A percentile compares a stretch with the other conserved stretches of the same genome.
Conservation (phyloP, 2,113 vertebrate species). For the Catharus bicknelli region DNA sequence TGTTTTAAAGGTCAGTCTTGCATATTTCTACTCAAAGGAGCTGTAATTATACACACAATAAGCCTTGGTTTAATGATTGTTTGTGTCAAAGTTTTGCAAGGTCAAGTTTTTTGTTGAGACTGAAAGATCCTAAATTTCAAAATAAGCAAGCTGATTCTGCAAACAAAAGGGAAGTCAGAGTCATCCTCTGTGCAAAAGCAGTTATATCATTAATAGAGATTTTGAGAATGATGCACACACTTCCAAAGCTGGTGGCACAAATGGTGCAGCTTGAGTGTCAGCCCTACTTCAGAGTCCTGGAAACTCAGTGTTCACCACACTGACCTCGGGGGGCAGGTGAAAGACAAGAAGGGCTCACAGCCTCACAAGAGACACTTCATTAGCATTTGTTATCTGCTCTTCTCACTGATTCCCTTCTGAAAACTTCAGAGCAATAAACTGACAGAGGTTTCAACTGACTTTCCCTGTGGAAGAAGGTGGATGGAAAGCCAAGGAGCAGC, state of each 20-base stretch:
- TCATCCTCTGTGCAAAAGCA: neutral
- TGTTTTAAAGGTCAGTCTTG: neutral
- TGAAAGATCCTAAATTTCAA: neutral
- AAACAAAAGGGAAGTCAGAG: neutral
- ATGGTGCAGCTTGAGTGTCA: neutral
- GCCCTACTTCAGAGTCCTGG: neutral
- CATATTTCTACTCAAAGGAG: neutral
- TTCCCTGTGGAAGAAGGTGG: neutral
- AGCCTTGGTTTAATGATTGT: neutral
- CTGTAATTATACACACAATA: neutral
- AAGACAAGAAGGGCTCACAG: neutral
- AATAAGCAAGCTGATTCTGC: neutral
- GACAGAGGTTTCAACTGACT: neutral
- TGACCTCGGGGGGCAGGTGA: neutral
- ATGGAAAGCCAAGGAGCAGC: neutral
- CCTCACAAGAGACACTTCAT: neutral
- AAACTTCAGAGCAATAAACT: constrained; percentile 6
- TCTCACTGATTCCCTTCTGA: constrained; percentile 6
- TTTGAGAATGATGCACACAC: neutral
- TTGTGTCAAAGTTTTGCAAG: neutral
- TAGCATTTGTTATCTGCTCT: neutral
- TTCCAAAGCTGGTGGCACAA: neutral
- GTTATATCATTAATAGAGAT: neutral
- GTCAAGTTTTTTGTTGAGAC: neutral
- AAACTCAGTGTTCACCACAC: neutral